Evolutionary conservation across 2,888 invertebrate species (phyloP).

Genomic region (Mystacides longicornis): DNA sequence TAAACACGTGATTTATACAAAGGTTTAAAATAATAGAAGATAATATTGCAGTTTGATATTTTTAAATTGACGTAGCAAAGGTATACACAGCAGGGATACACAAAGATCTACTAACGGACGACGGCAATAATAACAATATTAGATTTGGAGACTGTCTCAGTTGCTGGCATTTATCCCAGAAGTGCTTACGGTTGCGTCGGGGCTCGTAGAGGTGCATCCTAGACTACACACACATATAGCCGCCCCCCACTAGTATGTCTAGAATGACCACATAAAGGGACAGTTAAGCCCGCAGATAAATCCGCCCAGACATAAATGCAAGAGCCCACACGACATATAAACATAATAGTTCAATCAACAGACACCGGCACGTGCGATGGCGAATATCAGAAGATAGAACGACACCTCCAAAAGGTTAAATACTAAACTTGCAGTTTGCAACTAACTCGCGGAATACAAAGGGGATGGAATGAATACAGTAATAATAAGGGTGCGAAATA

Average conservation of each 20-base stretch:
- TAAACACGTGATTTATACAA: too few species aligned
- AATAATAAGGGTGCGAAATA: too few species aligned
- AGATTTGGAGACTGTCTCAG: constrained; percentile 2
- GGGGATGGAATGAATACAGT: background rate
- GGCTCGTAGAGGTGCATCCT: background rate
- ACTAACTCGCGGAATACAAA: background rate
- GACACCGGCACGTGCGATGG: background rate
- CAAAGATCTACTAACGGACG: too few species aligned
- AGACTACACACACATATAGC: background rate
- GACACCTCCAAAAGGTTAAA: too few species aligned
- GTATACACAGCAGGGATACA: too few species aligned
- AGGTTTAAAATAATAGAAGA: too few species aligned
- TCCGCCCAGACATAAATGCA: background rate
- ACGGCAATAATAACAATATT: background rate
- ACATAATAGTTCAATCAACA: background rate
- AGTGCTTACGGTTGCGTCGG: constrained; percentile 11
- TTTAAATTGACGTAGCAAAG: too few species aligned
- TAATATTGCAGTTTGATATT: too few species aligned
- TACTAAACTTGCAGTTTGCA: background rate
- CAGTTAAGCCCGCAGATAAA: constrained; percentile 9
- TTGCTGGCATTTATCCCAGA: constrained; percentile 6
- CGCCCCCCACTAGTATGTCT: constrained; percentile 5
- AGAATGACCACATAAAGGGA: constrained; percentile 14
- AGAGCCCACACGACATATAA: background rate
- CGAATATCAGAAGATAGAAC: background rate